These are phyloP conservation scores for Phalacrocorax brasilianus DNA, from an alignment of 2,113 vertebrate genomes.

Conservation along the genomic window DNA sequence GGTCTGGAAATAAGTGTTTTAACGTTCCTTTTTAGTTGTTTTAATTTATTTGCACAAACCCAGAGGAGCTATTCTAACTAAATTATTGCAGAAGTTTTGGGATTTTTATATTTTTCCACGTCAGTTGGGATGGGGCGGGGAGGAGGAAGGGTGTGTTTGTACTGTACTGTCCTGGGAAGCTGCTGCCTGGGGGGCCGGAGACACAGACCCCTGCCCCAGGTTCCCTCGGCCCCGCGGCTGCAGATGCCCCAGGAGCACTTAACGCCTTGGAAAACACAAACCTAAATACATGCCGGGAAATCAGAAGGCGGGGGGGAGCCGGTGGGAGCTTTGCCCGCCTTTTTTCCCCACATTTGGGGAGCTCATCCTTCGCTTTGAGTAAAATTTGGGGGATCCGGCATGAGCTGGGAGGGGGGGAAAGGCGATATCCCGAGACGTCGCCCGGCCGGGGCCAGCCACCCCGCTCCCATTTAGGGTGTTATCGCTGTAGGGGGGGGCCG, in stretches of 20 bases:
- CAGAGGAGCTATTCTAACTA: slow-evolving; percentile 83
- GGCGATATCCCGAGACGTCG: accelerated
- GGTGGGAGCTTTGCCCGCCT: neutral
- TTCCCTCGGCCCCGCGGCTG: neutral
- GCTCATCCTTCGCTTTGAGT: neutral
- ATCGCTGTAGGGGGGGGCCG: accelerated
- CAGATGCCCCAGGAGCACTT: slow-evolving; percentile 43
- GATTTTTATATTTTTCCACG: slow-evolving; percentile 81
- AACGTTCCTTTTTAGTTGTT: slow-evolving; percentile 66
- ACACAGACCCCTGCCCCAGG: neutral
- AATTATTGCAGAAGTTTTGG: slow-evolving; percentile 81
- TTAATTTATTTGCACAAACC: slow-evolving; percentile 87
- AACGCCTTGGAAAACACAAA: slow-evolving; percentile 48
- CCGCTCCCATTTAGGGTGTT: neutral
- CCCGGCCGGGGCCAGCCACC: neutral
- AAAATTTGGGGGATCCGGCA: neutral
- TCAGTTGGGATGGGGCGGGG: slow-evolving; percentile 63
- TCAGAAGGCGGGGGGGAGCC: neutral
- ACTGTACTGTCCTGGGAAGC: slow-evolving; percentile 61
- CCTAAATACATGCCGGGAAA: neutral
- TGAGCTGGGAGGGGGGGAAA: neutral
- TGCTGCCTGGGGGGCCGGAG: neutral
- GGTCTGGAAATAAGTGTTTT: slow-evolving; percentile 71
- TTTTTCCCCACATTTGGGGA: neutral
- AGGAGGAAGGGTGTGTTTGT: slow-evolving; percentile 64